A percentile compares a stretch with the other conserved stretches of the same genome.
Conservation (phyloP, 2,797 vertebrate species). For the Caiman crocodilus region DNA sequence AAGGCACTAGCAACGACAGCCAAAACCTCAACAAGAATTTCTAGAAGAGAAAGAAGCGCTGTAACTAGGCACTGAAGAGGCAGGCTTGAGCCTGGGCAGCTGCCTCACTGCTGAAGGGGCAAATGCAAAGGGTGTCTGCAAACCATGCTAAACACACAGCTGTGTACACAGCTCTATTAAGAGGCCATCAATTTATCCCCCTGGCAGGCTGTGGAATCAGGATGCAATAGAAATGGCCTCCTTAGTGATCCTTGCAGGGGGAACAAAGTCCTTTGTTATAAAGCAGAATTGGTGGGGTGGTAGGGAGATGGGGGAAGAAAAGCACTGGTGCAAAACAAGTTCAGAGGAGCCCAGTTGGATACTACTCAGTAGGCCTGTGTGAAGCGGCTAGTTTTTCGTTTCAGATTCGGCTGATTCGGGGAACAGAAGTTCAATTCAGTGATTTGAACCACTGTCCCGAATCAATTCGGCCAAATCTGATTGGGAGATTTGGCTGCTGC, state of each 20-base stretch:
- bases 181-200: neutral
- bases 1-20: neutral
- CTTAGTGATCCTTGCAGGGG: no score
- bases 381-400: no score
- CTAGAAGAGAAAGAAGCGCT: neutral
- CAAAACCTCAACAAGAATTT: neutral
- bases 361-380: no score
- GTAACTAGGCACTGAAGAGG: neutral
- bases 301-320: no score
- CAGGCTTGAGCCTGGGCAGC: neutral
- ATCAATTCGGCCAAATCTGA: no score
- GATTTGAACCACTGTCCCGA: no score
- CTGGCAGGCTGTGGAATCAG: neutral
- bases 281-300: neutral
- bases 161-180: neutral
- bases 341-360: no score
- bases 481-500: no score
- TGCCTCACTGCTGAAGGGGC: neutral
- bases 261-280: neutral
- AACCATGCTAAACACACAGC: neutral
- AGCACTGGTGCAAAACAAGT: no score
- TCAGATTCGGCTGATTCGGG: no score
- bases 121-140: neutral
- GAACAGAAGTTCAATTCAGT: no score
- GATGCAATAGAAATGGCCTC: neutral